Conservation (phyloP, 2,113 vertebrate genomes). For the Eurystomus gularis region DNA sequence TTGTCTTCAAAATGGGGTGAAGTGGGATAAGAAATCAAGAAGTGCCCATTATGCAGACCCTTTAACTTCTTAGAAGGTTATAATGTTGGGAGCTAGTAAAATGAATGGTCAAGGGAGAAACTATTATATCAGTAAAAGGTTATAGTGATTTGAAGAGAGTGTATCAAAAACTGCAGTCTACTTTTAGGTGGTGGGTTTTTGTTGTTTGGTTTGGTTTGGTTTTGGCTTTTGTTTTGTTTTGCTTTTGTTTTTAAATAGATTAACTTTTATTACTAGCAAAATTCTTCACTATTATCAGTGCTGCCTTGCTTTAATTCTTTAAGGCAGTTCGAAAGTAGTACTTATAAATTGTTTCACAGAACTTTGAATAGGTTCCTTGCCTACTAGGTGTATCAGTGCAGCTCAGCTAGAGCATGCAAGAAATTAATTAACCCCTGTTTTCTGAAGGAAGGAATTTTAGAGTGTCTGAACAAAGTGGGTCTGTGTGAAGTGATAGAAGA, state of each 20-base stretch:
- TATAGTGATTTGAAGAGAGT: not conserved
- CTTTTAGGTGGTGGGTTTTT: not conserved
- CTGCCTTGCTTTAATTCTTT: not conserved
- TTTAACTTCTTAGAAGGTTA: constrained; percentile 29
- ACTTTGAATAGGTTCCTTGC: not conserved
- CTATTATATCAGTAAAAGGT: not conserved
- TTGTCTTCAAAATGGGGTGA: constrained; percentile 59
- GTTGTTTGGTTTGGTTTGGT: not conserved
- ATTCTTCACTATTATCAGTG: not conserved
- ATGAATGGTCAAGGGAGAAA: not conserved
- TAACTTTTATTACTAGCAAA: not conserved
- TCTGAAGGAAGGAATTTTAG: not conserved
- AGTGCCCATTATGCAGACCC: not conserved
- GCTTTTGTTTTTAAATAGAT: not conserved
- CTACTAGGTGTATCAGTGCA: not conserved
- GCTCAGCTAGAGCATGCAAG: not conserved
- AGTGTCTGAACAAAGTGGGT: not conserved
- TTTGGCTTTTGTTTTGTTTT: not conserved
- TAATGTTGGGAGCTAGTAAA: not conserved
- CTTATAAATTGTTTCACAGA: not conserved
- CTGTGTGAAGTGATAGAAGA: not conserved
- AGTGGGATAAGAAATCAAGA: constrained; percentile 62
- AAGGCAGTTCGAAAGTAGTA: not conserved
- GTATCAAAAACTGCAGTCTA: not conserved
- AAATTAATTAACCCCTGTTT: not conserved